phyloP scores from a whole-genome alignment of 2,113 vertebrate genomes.

The Tenebrosternarchus preto region DNA sequence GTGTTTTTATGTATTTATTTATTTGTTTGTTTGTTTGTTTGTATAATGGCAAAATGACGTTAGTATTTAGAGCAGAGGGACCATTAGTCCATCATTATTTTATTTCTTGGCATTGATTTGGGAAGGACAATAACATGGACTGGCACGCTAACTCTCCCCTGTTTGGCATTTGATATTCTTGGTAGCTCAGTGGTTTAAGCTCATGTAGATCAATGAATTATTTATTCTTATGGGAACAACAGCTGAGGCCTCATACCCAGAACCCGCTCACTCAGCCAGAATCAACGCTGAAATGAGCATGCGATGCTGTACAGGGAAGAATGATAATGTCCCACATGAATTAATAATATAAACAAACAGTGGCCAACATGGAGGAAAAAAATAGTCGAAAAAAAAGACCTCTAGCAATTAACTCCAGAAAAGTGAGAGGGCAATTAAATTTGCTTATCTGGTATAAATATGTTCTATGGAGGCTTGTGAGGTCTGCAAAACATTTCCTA shows the following conservation, averaged over 20 bases:
- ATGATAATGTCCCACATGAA: constrained; percentile 59
- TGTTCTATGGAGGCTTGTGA: constrained; percentile 45
- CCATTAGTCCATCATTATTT: not conserved
- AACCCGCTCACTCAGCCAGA: constrained; percentile 45
- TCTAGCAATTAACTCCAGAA: constrained; percentile 60
- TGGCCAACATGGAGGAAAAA: constrained; percentile 34
- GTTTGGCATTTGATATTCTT: constrained; percentile 47
- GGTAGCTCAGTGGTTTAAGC: constrained; percentile 33
- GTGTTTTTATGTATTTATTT: no score
- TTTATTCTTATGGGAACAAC: constrained; percentile 59
- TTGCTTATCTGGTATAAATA: constrained; percentile 60
- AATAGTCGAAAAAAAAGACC: constrained; percentile 36
- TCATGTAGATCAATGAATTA: constrained; percentile 41
- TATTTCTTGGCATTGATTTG: not conserved
- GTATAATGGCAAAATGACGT: not conserved
- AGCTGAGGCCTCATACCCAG: constrained; percentile 51
- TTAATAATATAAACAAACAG: constrained; percentile 61
- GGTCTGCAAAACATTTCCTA: constrained; percentile 11
- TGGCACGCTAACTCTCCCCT: constrained; percentile 13
- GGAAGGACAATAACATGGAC: not conserved
- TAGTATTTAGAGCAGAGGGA: not conserved
- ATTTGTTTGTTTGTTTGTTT: not conserved
- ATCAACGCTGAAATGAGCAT: constrained; percentile 7
- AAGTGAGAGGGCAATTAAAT: constrained; percentile 62
- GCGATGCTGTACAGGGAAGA: constrained; percentile 29